A percentile compares a stretch with the other conserved stretches of the same genome.
Evolutionary conservation across 2,888 invertebrate genomes (phyloP).

Genomic region (Lasioglossum zephyrum): DNA sequence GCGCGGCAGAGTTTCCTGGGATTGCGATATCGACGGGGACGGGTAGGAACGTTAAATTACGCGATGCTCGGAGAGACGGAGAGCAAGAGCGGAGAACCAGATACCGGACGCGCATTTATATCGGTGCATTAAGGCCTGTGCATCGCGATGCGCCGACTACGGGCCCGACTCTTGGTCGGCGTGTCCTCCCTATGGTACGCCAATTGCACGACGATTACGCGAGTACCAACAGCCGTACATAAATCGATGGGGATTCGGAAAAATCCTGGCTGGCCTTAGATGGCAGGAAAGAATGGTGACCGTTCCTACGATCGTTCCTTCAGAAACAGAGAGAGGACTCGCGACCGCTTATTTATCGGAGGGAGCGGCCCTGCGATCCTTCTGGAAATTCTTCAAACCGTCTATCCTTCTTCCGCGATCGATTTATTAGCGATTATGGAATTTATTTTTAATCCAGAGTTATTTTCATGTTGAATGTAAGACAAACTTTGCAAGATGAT

Average conservation of each 20-base stretch:
- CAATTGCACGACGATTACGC: conserved; percentile 69
- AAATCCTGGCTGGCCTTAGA: conserved; percentile 44
- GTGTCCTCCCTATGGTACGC: conserved; percentile 59
- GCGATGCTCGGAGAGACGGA: conserved; percentile 53
- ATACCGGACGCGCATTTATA: conserved; percentile 76
- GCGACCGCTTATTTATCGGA: conserved; percentile 47
- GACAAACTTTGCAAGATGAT: not conserved
- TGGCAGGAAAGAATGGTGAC: conserved; percentile 51
- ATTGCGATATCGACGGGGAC: conserved; percentile 65
- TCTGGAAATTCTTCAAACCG: not conserved
- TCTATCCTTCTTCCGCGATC: not conserved
- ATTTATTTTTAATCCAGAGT: not conserved
- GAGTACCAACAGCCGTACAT: conserved; percentile 59
- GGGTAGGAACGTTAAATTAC: conserved; percentile 69
- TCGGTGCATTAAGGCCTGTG: conserved; percentile 71
- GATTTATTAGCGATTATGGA: not conserved
- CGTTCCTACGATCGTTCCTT: conserved; percentile 21
- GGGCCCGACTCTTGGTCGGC: conserved; percentile 21
- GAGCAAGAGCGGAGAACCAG: conserved; percentile 64
- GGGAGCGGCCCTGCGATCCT: not conserved
- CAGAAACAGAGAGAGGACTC: not conserved
- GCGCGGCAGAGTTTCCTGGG: conserved; percentile 59
- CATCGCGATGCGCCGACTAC: conserved; percentile 63
- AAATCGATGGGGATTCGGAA: conserved; percentile 51
- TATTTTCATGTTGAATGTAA: not conserved